Percentiles rank a stretch among this genome's conserved stretches.
These are phyloP conservation scores for Hozukius guyotensis DNA, from an alignment of 2,797 vertebrate species.

Conservation along the genomic window DNA sequence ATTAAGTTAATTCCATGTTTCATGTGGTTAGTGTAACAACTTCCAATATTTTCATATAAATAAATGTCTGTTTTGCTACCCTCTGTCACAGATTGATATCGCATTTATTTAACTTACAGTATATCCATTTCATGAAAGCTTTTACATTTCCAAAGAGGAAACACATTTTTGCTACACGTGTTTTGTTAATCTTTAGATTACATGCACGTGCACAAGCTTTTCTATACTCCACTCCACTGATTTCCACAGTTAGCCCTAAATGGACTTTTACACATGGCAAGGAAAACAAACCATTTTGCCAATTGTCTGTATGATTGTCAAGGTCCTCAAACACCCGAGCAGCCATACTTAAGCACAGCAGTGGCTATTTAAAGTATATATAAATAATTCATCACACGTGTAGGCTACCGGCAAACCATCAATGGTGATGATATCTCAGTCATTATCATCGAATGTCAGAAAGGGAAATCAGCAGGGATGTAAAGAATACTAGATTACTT, in stretches of 20 bases:
- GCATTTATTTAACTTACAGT: neutral
- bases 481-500: too few relatives aligned
- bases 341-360: neutral
- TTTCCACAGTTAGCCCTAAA: neutral
- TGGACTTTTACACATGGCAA: neutral
- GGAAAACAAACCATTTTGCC: neutral
- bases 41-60: slow-evolving; percentile 14
- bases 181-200: neutral
- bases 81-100: neutral
- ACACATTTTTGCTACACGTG: neutral
- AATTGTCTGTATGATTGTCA: neutral
- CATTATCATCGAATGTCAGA: slow-evolving; percentile 2
- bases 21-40: slow-evolving; percentile 7
- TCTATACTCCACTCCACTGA: neutral
- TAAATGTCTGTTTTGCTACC: slow-evolving; percentile 3
- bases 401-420: neutral
- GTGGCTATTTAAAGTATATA: neutral
- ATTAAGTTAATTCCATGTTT: slow-evolving; percentile 10
- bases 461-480: neutral
- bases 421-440: neutral
- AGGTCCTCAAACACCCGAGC: neutral
- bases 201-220: neutral
- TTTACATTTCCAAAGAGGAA: slow-evolving; percentile 9
- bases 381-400: slow-evolving; percentile 18
- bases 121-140: neutral